Conservation (phyloP, 2,888 invertebrate species). For the Pinctada fucata region DNA sequence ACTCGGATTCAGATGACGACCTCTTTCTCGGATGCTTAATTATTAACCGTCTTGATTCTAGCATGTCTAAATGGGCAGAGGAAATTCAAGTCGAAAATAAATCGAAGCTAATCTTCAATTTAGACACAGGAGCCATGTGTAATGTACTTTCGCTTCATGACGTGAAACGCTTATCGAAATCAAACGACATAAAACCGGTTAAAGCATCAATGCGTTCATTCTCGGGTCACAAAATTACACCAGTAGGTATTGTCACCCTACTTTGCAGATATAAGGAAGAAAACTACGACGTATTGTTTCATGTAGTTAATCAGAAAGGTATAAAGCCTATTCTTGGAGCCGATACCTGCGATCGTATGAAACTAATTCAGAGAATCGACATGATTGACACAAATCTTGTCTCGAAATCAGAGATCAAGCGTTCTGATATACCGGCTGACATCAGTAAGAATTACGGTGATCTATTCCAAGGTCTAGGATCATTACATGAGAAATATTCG, state of each 20-base stretch:
- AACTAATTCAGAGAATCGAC: slow-evolving; percentile 1
- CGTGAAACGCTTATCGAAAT: background rate
- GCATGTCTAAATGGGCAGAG: background rate
- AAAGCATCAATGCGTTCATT: slow-evolving; percentile 7
- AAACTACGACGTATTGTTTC: background rate
- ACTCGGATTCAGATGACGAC: slow-evolving; percentile 10
- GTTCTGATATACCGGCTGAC: slow-evolving; percentile 1
- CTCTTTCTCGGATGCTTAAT: background rate
- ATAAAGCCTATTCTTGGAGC: slow-evolving; percentile 19
- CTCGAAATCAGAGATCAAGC: background rate
- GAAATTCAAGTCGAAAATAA: background rate
- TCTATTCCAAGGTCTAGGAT: no score
- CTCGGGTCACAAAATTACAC: slow-evolving; percentile 22
- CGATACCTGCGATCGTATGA: background rate
- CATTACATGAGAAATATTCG: no score
- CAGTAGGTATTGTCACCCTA: slow-evolving; percentile 13
- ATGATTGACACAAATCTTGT: background rate
- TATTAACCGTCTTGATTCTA: background rate
- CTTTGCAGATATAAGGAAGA: background rate
- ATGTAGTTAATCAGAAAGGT: slow-evolving; percentile 8
- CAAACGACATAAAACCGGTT: background rate
- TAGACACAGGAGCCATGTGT: slow-evolving; percentile 19
- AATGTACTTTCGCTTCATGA: slow-evolving; percentile 7
- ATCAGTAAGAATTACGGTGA: background rate
- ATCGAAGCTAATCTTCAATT: background rate